phyloP scores from a whole-genome alignment of 2,113 vertebrate species.

The Alligator mississippiensis region DNA sequence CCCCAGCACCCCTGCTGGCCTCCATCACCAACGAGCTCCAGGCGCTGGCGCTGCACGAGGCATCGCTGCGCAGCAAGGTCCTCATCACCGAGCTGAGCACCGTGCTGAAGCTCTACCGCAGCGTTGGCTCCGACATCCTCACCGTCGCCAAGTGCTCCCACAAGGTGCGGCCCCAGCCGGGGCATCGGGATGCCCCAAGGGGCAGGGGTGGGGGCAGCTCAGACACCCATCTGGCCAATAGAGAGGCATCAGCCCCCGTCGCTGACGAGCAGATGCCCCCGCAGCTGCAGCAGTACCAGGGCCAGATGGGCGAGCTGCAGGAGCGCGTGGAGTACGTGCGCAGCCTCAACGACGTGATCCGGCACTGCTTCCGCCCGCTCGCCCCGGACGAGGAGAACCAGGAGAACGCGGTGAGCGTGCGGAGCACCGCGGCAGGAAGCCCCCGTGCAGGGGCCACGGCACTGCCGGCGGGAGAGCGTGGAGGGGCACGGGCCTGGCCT shows the following conservation, averaged over 20 bases:
- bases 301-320: slow-evolving; percentile 62
- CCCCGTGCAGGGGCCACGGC: not conserved
- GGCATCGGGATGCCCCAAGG: no score
- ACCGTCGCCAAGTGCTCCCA: slow-evolving; percentile 75
- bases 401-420: slow-evolving; percentile 77
- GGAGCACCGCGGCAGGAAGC: no score
- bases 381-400: slow-evolving; percentile 62
- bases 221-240: not conserved
- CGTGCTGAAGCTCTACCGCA: slow-evolving; percentile 59
- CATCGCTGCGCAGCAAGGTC: slow-evolving; percentile 57
- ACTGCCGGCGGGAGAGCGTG: no score
- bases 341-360: slow-evolving; percentile 75
- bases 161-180: slow-evolving; percentile 65
- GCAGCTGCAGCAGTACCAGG: slow-evolving; percentile 78
- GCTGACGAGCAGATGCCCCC: not conserved
- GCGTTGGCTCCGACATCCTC: slow-evolving; percentile 66
- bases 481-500: no score
- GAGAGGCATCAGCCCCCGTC: not conserved
- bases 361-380: slow-evolving; percentile 61
- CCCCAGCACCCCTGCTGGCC: slow-evolving; percentile 72
- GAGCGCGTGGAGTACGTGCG: slow-evolving; percentile 74
- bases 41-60: slow-evolving; percentile 68
- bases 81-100: slow-evolving; percentile 74
- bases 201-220: no score
- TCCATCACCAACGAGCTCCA: slow-evolving; percentile 71